Evolutionary conservation across 2,797 vertebrate genomes (phyloP).

Genomic region (Melopsittacus undulatus): DNA sequence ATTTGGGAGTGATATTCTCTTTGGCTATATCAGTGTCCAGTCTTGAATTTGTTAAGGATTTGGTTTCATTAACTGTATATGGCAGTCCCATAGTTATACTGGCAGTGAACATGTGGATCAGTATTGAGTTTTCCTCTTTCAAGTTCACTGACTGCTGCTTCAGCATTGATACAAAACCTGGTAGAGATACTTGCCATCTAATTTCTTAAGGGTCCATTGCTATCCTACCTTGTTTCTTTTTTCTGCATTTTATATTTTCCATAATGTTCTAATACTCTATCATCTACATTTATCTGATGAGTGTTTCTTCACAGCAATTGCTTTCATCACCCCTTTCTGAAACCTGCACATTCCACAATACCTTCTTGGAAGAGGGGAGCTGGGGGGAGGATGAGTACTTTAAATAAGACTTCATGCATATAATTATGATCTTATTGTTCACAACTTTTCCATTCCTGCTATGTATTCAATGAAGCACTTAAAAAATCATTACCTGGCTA

Average conservation of each 20-base stretch:
- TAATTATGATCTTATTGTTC: not conserved
- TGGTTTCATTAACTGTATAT: not conserved
- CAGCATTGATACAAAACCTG: not conserved
- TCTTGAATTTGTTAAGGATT: not conserved
- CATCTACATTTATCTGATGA: not conserved
- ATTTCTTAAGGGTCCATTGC: not conserved
- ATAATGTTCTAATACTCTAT: not conserved
- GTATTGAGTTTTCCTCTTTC: not conserved
- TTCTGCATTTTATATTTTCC: not conserved
- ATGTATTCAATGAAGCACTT: not conserved
- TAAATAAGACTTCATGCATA: not conserved
- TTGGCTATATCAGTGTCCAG: not conserved
- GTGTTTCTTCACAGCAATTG: not conserved
- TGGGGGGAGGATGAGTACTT: not conserved
- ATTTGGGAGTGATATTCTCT: not conserved
- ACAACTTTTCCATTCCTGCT: not conserved
- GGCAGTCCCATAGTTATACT: not conserved
- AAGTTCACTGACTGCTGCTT: not conserved
- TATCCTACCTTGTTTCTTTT: not conserved
- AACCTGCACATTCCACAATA: not conserved
- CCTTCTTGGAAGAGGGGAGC: not conserved
- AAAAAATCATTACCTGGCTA: not conserved
- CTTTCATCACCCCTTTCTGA: not conserved
- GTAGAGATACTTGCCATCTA: not conserved
- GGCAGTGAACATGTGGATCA: not conserved